A percentile compares a stretch with the other conserved stretches of the same genome.
phyloP scores from a whole-genome alignment of 2,888 invertebrate species.

The Cremastobaeus sp. region DNA sequence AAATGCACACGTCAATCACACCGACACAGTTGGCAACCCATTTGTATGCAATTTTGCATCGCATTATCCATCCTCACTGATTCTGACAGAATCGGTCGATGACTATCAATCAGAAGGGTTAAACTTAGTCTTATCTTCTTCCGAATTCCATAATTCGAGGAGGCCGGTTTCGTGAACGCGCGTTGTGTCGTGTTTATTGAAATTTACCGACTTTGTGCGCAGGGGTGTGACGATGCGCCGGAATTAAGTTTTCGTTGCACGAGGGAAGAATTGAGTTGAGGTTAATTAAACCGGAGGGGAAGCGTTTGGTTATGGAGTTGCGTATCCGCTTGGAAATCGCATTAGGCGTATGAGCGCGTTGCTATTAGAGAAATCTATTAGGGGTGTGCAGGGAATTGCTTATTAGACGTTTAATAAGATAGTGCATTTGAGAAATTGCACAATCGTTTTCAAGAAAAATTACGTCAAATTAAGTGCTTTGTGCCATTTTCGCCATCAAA shows the following conservation, averaged over 20 bases:
- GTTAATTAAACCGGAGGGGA: conserved; percentile 54
- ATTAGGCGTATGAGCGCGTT: conserved; percentile 57
- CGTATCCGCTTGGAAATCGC: conserved; percentile 58
- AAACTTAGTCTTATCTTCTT: conserved; percentile 29
- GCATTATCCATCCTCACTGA: too few relatives aligned
- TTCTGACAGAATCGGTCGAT: not conserved
- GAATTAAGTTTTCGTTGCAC: conserved; percentile 55
- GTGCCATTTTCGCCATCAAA: not conserved
- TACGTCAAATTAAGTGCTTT: not conserved
- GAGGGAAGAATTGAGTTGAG: conserved; percentile 58
- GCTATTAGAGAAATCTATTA: conserved; percentile 59
- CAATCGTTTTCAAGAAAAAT: not conserved
- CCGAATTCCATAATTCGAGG: not conserved
- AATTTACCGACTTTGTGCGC: conserved; percentile 41
- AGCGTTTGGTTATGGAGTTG: conserved; percentile 51
- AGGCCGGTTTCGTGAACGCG: not conserved
- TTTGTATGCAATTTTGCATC: too few relatives aligned
- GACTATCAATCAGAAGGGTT: not conserved
- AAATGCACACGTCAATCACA: too few relatives aligned
- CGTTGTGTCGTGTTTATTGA: conserved; percentile 37
- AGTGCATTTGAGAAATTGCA: conserved; percentile 2
- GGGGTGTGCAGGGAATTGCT: conserved; percentile 49
- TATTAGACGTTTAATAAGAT: conserved; percentile 49
- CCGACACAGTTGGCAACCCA: too few relatives aligned
- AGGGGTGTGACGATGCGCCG: conserved; percentile 21